phyloP scores from a whole-genome alignment of 2,888 invertebrate genomes.

The Scrobipalpa costella region DNA sequence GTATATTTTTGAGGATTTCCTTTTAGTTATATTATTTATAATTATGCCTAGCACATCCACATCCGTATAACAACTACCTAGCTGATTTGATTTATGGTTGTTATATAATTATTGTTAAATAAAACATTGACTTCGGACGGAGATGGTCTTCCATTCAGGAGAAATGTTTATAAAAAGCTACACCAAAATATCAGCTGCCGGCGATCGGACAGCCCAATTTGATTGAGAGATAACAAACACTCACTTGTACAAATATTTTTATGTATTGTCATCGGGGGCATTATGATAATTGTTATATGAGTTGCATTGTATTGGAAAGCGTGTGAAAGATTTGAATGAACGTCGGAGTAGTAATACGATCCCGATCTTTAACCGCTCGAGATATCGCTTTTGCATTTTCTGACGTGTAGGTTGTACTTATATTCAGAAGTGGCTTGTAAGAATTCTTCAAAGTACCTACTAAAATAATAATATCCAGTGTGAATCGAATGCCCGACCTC shows the following conservation, averaged over 20 bases:
- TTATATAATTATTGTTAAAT: constrained; percentile 20
- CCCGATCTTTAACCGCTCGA: not conserved
- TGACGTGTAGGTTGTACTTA: too few species aligned
- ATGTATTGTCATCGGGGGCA: constrained; percentile 55
- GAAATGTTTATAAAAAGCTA: constrained; percentile 55
- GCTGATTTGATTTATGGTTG: constrained; percentile 10
- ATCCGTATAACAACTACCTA: not conserved
- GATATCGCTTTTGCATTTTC: not conserved
- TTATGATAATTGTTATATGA: constrained; percentile 52
- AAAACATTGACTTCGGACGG: constrained; percentile 27
- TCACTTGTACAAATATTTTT: constrained; percentile 61
- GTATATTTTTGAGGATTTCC: too few species aligned
- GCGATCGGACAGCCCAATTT: constrained; percentile 51
- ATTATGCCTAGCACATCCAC: not conserved
- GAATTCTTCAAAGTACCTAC: too few species aligned
- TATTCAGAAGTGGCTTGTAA: too few species aligned
- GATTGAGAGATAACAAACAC: constrained; percentile 58
- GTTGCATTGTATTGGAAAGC: constrained; percentile 49
- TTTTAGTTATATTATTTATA: too few species aligned
- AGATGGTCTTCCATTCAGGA: constrained; percentile 37
- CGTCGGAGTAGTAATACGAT: constrained; percentile 24
- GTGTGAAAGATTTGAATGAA: constrained; percentile 45
- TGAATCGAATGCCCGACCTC: too few species aligned
- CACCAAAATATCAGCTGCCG: constrained; percentile 41
- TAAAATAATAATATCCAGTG: too few species aligned